Percentiles rank a stretch among this genome's conserved stretches.
Evolutionary conservation across 2,797 vertebrate species (phyloP).

Genomic region (Microcaecilia unicolor): DNA sequence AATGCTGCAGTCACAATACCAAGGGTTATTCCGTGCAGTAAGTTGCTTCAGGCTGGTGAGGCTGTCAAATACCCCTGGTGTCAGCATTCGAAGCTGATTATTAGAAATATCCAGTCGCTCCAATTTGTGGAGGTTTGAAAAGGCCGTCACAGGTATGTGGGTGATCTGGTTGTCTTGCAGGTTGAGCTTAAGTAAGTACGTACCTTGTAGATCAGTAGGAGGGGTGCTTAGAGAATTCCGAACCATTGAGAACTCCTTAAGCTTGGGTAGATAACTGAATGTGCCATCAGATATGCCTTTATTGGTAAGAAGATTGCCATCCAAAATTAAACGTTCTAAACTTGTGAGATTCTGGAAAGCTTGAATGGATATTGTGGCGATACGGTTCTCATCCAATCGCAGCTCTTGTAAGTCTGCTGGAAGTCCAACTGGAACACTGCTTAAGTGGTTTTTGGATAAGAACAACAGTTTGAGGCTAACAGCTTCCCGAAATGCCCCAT

Average conservation of each 20-base stretch:
- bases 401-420: conserved; percentile 80
- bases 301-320: conserved; percentile 85
- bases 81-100: conserved; percentile 79
- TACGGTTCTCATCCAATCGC: conserved; percentile 84
- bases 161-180: conserved; percentile 92
- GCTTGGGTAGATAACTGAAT: conserved; percentile 74
- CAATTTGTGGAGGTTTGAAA: conserved; percentile 72
- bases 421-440: conserved; percentile 86
- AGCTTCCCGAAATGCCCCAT: conserved; percentile 85
- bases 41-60: conserved; percentile 80
- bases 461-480: conserved; percentile 83
- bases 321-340: conserved; percentile 77
- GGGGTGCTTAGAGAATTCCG: conserved; percentile 82
- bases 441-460: conserved; percentile 89
- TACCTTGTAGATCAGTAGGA: conserved; percentile 73
- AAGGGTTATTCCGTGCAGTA: conserved; percentile 88
- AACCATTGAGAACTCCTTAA: conserved; percentile 83
- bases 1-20: conserved; percentile 87
- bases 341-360: conserved; percentile 81
- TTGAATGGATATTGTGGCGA: conserved; percentile 79
- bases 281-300: conserved; percentile 79
- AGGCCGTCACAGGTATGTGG: conserved; percentile 74
- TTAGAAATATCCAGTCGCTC: conserved; percentile 86
- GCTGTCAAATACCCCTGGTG: conserved; percentile 77
- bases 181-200: conserved; percentile 74